phyloP scores from a whole-genome alignment of 2,113 vertebrate species.

The Colinus virginianus region DNA sequence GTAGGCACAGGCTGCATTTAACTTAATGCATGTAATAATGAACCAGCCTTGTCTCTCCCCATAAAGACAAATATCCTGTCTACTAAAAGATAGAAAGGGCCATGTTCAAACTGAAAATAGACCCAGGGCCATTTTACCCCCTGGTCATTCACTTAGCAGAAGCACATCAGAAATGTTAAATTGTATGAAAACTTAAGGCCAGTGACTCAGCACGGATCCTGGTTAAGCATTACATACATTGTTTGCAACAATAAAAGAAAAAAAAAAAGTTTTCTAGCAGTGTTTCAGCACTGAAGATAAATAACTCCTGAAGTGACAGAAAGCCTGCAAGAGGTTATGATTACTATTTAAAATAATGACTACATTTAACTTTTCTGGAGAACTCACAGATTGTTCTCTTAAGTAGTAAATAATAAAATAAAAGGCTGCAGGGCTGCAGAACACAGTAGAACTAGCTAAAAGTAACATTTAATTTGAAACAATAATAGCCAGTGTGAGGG shows the following conservation, averaged over 20 bases:
- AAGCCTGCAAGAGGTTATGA: background rate
- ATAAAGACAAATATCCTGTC: background rate
- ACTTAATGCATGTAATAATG: background rate
- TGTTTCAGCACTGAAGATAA: background rate
- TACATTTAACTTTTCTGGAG: background rate
- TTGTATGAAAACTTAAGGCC: rapidly evolving
- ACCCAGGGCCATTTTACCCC: no score
- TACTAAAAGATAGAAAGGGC: background rate
- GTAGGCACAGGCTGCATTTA: background rate
- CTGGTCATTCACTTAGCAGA: background rate
- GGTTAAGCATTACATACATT: background rate
- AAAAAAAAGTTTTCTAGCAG: background rate
- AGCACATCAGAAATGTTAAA: background rate
- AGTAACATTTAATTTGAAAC: background rate
- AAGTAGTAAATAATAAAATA: background rate
- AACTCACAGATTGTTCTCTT: background rate
- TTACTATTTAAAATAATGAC: background rate
- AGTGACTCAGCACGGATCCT: background rate
- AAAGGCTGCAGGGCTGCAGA: background rate
- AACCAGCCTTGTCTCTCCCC: background rate
- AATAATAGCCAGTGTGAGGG: background rate
- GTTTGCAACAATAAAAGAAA: background rate
- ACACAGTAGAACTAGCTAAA: background rate
- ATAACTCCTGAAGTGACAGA: background rate
- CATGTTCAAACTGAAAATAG: background rate